phyloP scores from a whole-genome alignment of 2,113 vertebrate genomes.

The Pseudopodoces humilis region DNA sequence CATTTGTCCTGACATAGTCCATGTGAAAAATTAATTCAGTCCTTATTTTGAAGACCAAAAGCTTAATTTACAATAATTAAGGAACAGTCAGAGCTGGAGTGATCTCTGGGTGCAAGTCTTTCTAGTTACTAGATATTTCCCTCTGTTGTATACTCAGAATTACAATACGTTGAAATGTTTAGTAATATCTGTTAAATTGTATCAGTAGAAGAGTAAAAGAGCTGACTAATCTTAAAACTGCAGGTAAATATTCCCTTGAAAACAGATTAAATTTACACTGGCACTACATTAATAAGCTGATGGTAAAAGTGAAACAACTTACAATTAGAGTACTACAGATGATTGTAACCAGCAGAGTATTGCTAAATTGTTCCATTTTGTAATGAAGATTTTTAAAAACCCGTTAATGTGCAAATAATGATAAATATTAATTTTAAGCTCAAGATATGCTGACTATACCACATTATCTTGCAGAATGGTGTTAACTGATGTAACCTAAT shows the following conservation, averaged over 20 bases:
- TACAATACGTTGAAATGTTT: background rate
- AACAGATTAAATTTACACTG: conserved; percentile 6
- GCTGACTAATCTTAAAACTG: background rate
- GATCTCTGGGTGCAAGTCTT: background rate
- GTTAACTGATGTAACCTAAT: background rate
- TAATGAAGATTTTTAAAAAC: background rate
- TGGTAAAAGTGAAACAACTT: background rate
- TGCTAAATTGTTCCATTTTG: background rate
- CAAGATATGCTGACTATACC: background rate
- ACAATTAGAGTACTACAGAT: background rate
- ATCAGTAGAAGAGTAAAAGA: background rate
- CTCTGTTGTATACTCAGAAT: background rate
- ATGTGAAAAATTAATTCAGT: no score
- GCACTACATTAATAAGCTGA: background rate
- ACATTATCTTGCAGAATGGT: background rate
- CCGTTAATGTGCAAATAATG: background rate
- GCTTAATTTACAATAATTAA: background rate
- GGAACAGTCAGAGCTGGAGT: background rate
- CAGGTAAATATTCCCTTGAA: background rate
- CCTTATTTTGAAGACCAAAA: no score
- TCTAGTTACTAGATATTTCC: background rate
- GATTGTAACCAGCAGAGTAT: background rate
- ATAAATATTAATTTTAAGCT: background rate
- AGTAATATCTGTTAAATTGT: background rate
- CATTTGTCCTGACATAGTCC: no score